Conservation (phyloP, 2,113 vertebrate genomes). For the Prionailurus viverrinus region DNA sequence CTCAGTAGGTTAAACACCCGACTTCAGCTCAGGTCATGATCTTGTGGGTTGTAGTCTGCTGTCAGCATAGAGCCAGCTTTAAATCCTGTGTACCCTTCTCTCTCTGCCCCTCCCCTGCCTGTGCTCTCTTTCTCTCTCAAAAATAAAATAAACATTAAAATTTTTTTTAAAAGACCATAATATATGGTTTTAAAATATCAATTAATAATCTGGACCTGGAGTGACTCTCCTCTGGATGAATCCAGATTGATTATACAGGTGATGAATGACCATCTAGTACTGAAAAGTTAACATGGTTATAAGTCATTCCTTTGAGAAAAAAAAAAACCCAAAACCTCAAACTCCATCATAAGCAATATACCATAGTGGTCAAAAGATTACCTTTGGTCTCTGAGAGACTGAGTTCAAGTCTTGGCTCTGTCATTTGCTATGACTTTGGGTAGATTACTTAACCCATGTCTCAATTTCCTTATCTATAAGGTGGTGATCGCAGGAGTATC, state of each 20-base stretch:
- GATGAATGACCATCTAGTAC: neutral
- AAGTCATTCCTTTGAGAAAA: neutral
- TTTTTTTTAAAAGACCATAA: neutral
- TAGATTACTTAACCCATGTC: neutral
- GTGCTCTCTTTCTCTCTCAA: too few relatives aligned
- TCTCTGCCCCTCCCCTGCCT: too few relatives aligned
- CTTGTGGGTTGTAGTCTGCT: too few relatives aligned
- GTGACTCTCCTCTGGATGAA: neutral
- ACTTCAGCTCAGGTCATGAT: too few relatives aligned
- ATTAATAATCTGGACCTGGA: neutral
- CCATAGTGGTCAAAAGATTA: neutral
- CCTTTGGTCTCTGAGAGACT: conserved; percentile 11
- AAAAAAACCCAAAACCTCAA: neutral
- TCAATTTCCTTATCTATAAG: conserved; percentile 16
- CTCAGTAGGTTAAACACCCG: too few relatives aligned
- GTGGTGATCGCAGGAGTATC: neutral
- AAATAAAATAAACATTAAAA: too few relatives aligned
- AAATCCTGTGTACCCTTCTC: too few relatives aligned
- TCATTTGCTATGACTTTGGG: neutral
- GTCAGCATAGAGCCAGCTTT: too few relatives aligned
- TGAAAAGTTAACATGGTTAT: neutral
- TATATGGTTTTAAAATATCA: neutral
- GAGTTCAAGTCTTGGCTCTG: neutral
- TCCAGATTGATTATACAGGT: neutral
- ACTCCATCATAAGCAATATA: neutral